These are phyloP conservation scores for Cyprinella venusta DNA, from an alignment of 2,797 vertebrate genomes.

Conservation along the genomic window DNA sequence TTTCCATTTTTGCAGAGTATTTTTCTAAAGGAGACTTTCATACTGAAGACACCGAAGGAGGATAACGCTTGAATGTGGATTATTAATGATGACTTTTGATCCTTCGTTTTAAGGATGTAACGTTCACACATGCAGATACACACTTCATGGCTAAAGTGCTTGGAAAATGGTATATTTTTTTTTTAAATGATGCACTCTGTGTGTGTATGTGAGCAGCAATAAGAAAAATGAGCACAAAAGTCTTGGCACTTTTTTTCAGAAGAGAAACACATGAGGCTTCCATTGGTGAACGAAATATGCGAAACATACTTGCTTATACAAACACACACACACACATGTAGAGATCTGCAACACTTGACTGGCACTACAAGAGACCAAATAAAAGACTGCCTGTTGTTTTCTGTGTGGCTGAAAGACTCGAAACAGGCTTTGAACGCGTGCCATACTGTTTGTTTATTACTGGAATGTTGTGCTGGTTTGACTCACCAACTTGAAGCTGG, in stretches of 20 bases:
- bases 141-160: background rate
- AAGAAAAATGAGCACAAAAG: slow-evolving; percentile 30
- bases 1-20: slow-evolving; percentile 54
- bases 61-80: slow-evolving; percentile 24
- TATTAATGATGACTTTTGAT: slow-evolving; percentile 13
- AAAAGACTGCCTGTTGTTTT: slow-evolving; percentile 63
- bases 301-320: slow-evolving; percentile 9
- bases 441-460: slow-evolving; percentile 14
- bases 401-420: slow-evolving; percentile 38
- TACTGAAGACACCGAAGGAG: background rate
- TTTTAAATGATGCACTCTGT: slow-evolving; percentile 26
- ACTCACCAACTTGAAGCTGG: slow-evolving; percentile 24
- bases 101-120: slow-evolving; percentile 31
- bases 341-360: slow-evolving; percentile 62
- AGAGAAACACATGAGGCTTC: slow-evolving; percentile 11
- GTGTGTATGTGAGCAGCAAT: slow-evolving; percentile 30
- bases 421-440: slow-evolving; percentile 25
- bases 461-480: slow-evolving; percentile 36
- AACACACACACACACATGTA: slow-evolving; percentile 33
- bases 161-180: slow-evolving; percentile 29
- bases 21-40: slow-evolving; percentile 56
- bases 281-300: background rate
- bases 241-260: slow-evolving; percentile 44
- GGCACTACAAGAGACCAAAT: slow-evolving; percentile 72
- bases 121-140: background rate